Percentiles rank a stretch among this genome's conserved stretches.
Evolutionary conservation across 2,797 vertebrate species (phyloP).

Genomic region (Agapornis canus): DNA sequence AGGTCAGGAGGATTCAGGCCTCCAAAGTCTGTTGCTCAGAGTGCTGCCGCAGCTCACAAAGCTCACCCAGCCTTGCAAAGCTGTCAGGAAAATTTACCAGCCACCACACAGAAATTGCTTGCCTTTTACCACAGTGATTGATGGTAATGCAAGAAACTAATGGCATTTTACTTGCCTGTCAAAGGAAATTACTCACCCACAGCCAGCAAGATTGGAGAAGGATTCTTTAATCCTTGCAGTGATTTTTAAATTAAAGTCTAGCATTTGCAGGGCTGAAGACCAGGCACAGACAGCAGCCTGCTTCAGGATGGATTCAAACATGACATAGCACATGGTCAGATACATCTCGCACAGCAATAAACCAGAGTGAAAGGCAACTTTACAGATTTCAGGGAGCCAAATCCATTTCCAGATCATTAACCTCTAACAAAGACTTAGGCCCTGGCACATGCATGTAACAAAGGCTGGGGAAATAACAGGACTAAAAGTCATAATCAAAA

Average conservation of each 20-base stretch:
- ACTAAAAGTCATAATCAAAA: background rate
- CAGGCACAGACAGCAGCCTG: background rate
- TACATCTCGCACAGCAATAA: background rate
- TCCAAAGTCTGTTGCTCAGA: background rate
- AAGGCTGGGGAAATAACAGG: background rate
- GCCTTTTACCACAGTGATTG: background rate
- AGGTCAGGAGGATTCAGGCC: background rate
- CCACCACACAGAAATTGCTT: slow-evolving; percentile 22
- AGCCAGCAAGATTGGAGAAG: background rate
- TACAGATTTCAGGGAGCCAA: background rate
- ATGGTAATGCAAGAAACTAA: slow-evolving; percentile 37
- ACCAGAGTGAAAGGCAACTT: background rate
- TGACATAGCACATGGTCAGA: background rate
- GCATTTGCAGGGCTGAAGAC: background rate
- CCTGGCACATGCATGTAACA: background rate
- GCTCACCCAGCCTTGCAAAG: background rate
- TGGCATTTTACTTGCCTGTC: slow-evolving; percentile 42
- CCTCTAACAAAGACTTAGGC: background rate
- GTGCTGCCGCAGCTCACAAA: background rate
- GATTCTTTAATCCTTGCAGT: slow-evolving; percentile 26
- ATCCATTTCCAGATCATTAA: background rate
- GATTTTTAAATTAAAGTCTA: background rate
- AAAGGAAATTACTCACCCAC: slow-evolving; percentile 9
- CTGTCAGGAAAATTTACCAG: slow-evolving; percentile 60
- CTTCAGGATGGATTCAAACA: background rate